Evolutionary conservation across 2,797 vertebrate genomes (phyloP).

Genomic region (Orientallactaga sibirica): DNA sequence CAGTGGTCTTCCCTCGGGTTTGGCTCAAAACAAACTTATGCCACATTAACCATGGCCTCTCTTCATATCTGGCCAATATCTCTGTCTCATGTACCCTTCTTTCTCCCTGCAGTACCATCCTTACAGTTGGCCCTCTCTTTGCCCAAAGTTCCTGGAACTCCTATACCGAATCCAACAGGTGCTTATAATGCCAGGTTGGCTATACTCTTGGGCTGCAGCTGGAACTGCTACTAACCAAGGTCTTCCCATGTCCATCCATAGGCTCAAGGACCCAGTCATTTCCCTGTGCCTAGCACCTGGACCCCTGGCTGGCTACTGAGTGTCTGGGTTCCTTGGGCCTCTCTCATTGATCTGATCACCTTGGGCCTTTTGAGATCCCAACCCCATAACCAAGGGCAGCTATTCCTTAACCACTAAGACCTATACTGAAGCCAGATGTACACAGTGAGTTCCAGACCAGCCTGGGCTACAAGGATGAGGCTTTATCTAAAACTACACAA

Average conservation of each 20-base stretch:
- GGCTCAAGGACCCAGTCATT: not conserved
- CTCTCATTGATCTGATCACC: not conserved
- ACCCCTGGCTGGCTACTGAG: not conserved
- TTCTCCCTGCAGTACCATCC: not conserved
- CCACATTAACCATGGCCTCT: fast-evolving
- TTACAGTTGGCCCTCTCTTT: not conserved
- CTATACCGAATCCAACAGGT: not conserved
- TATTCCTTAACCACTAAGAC: not conserved
- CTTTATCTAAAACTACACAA: not conserved
- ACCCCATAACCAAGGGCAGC: not conserved
- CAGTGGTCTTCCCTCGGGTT: not conserved
- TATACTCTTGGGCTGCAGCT: not conserved
- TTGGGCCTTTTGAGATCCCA: not conserved
- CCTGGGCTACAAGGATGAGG: not conserved
- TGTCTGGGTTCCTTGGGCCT: not conserved
- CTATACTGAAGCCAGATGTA: not conserved
- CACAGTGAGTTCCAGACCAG: no score
- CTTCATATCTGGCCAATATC: not conserved
- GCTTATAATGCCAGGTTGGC: not conserved
- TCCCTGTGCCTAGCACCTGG: not conserved
- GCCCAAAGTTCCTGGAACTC: not conserved
- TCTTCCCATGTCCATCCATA: not conserved
- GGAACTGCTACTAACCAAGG: not conserved
- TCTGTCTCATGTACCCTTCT: not conserved
- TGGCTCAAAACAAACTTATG: not conserved